phyloP scores from a whole-genome alignment of 2,888 invertebrate genomes.

The Drosophila mercatorum region DNA sequence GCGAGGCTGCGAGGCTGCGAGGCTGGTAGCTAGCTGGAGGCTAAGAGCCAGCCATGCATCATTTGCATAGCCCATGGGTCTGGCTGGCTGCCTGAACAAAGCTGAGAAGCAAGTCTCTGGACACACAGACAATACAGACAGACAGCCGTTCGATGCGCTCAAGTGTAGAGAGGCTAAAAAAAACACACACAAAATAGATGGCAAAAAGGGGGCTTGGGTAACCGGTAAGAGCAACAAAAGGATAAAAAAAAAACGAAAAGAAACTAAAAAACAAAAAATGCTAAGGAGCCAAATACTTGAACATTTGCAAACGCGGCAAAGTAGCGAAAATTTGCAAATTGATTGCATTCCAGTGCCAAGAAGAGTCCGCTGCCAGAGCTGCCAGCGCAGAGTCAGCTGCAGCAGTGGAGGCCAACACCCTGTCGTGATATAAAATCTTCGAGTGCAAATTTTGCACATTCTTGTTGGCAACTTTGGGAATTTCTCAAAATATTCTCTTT shows the following conservation, averaged over 20 bases:
- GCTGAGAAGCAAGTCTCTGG: constrained; percentile 17
- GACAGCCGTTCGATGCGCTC: constrained; percentile 65
- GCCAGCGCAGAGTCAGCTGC: constrained; percentile 4
- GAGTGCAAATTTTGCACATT: constrained; percentile 73
- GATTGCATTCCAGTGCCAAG: constrained; percentile 82
- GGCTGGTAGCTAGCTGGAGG: constrained; percentile 9
- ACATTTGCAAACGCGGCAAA: constrained; percentile 79
- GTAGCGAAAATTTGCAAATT: constrained; percentile 82
- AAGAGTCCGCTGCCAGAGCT: constrained; percentile 33
- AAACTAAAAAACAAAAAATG: constrained; percentile 41
- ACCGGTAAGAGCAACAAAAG: constrained; percentile 45
- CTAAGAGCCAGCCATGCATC: constrained; percentile 51
- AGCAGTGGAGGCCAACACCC: constrained; percentile 30
- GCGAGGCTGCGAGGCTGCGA: not conserved
- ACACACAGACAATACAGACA: constrained; percentile 30
- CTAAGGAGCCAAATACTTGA: constrained; percentile 78
- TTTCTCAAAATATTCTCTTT: constrained; percentile 41
- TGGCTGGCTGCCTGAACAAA: constrained; percentile 35
- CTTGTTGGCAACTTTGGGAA: constrained; percentile 59
- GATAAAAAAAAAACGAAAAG: not conserved
- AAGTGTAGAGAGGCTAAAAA: constrained; percentile 58
- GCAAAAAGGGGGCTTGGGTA: constrained; percentile 25
- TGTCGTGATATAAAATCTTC: constrained; percentile 67
- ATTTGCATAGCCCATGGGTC: constrained; percentile 60
- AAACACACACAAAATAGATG: constrained; percentile 56